Evolutionary conservation across 2,888 invertebrate genomes (phyloP), one percentile per base, ranked within the genome.

Genomic region (Pollenia griseotomentosa): DNA sequence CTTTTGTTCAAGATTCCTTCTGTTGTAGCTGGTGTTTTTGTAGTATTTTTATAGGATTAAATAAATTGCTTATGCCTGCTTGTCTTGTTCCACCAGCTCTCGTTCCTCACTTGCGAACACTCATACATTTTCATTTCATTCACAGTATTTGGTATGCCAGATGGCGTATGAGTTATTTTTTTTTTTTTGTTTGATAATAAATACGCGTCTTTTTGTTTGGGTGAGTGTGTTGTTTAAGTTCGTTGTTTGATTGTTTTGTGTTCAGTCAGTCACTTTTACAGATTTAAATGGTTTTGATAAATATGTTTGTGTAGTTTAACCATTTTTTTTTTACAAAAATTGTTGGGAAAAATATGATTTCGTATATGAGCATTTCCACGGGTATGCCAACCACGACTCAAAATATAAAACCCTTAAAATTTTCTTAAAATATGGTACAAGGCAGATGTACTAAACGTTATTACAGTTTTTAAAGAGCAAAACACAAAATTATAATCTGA

Each of bases 131-230:
- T 53, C 33, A 33, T 68, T 61, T 61, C 40, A 63, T 70, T 70
- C 42, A 55, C 19, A 55, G 42, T 70, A 42, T 70, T 70, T 55
- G 42, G 4, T 53, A 70, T 55, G 55, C 53, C 53, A 55, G 55
- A 55, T 70, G 70, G 53, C 70, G 70, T 55, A 70, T 55, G 11
- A n/a, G 70, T 70, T 42, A 70, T 70, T 53, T 70, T 70, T 33
- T 40, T n/a, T 42, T 53, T 10, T 53, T 16, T 53, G 33, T 68
- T 68, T 51, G 46, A 2, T 2, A 16, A 11, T 23, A 46, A 33
- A 33, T 33, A 6, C 33, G 5, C 6, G 33, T 33, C 33, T 14
- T 7, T 66, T 10, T 63, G 42, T n/a, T 14, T 14, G 63, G 40
- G 61, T 61, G 9, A n/a, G 51, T 40, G 6, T 61, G 33, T 59